A percentile compares a stretch with the other conserved stretches of the same genome.
phyloP scores from a whole-genome alignment of 1,140 invertebrate genomes.

The Neodiprion pinetum region DNA sequence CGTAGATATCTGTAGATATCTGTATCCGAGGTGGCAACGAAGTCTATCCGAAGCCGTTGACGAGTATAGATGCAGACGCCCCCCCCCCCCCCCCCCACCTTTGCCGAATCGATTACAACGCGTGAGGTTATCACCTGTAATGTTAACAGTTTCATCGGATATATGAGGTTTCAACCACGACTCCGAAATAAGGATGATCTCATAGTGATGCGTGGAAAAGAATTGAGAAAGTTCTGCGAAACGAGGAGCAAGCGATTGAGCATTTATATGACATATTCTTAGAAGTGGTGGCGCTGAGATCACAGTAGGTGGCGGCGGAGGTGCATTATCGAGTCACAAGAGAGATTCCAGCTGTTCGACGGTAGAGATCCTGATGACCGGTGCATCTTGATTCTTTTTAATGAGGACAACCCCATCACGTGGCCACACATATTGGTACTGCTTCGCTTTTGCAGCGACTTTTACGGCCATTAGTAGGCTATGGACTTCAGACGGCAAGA shows the following conservation, averaged over 20 bases:
- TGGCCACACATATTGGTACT: slow-evolving; percentile 1
- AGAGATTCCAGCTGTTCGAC: slow-evolving; percentile 5
- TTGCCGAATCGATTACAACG: slow-evolving; percentile 11
- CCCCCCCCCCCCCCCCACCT: neutral
- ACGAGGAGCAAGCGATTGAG: neutral
- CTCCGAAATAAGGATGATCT: slow-evolving; percentile 8
- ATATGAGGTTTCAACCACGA: slow-evolving; percentile 16
- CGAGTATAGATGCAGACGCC: slow-evolving; percentile 13
- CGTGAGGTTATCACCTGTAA: neutral
- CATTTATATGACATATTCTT: neutral
- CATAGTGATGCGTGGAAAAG: slow-evolving; percentile 5
- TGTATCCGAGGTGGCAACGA: neutral
- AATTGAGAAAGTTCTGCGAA: neutral
- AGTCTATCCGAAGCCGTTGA: neutral
- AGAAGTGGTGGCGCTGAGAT: too few relatives aligned
- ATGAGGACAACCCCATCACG: neutral
- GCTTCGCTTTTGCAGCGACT: neutral
- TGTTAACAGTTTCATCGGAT: neutral
- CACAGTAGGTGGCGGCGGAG: too few relatives aligned
- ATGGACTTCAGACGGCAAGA: neutral
- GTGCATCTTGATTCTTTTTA: slow-evolving; percentile 3
- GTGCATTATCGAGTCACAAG: neutral
- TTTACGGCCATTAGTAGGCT: neutral
- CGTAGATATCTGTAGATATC: neutral
- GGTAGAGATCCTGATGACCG: neutral